phyloP scores from a whole-genome alignment of 2,797 vertebrate genomes.

The Peromyscus eremicus region DNA sequence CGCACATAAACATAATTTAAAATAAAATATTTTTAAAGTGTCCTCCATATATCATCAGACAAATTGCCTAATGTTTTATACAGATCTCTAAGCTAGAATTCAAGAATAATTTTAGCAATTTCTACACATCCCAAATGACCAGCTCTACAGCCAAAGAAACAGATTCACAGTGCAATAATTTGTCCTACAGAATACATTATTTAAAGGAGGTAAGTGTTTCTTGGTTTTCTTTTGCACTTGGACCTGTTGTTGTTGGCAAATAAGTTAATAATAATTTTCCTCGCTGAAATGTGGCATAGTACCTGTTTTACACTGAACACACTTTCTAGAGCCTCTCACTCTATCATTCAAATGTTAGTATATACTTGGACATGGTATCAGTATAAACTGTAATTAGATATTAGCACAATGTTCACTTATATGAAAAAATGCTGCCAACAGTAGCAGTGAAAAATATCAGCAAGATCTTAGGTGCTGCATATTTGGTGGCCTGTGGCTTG shows the following conservation, averaged over 20 bases:
- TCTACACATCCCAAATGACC: conserved; percentile 46
- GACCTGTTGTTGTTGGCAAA: background rate
- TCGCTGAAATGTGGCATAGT: conserved; percentile 60
- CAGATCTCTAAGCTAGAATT: background rate
- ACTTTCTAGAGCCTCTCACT: background rate
- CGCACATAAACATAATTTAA: background rate
- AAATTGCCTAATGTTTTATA: background rate
- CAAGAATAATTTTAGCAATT: conserved; percentile 68
- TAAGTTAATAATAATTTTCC: conserved; percentile 66
- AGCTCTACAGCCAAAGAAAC: conserved; percentile 43
- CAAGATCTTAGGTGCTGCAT: background rate
- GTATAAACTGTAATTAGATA: conserved; percentile 42
- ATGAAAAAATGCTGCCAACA: background rate
- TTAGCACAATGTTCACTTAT: conserved; percentile 17
- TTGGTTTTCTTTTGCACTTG: conserved; percentile 60
- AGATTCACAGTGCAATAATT: conserved; percentile 21
- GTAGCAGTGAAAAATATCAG: conserved; percentile 7
- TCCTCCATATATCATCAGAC: conserved; percentile 42
- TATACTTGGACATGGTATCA: background rate
- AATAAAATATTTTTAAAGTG: background rate
- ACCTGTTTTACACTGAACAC: background rate
- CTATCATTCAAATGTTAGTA: conserved; percentile 1
- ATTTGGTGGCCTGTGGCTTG: background rate
- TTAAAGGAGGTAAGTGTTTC: conserved; percentile 57
- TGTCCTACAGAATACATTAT: conserved; percentile 19